These are phyloP conservation scores for Ispidina lecontei DNA, from an alignment of 2,797 vertebrate species.

Conservation along the genomic window DNA sequence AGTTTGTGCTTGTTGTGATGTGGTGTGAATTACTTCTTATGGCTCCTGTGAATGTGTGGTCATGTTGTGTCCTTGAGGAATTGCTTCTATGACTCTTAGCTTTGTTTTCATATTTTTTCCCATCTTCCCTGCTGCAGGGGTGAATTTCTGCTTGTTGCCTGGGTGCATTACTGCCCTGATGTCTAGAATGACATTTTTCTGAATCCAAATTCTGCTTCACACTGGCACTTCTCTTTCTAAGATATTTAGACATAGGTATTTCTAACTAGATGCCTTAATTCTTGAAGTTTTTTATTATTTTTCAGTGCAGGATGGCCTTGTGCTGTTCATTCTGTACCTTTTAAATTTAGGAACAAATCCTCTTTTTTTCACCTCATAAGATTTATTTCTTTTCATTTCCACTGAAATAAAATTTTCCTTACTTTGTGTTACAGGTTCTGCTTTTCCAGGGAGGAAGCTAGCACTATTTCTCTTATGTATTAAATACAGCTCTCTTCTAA, in stretches of 20 bases:
- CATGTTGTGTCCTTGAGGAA: not conserved
- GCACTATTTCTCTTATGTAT: not conserved
- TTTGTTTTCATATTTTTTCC: not conserved
- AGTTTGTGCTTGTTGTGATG: not conserved
- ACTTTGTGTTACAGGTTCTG: not conserved
- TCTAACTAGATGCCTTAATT: not conserved
- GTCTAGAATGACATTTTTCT: not conserved
- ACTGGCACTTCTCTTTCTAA: not conserved
- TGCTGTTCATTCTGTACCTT: not conserved
- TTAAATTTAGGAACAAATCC: constrained; percentile 25
- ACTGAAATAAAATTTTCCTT: constrained; percentile 37
- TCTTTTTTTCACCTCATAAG: not conserved
- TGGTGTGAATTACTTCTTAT: not conserved
- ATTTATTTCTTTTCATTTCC: constrained; percentile 45
- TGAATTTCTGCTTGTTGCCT: not conserved
- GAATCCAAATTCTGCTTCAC: not conserved
- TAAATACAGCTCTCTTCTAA: not conserved
- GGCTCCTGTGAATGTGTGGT: not conserved
- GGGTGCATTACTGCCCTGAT: not conserved
- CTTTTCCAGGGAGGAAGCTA: constrained; percentile 33
- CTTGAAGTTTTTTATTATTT: constrained; percentile 11
- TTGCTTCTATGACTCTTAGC: not conserved
- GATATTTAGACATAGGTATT: not conserved
- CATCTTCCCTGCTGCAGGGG: not conserved
- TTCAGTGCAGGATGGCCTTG: not conserved